Evolutionary conservation across 2,888 invertebrate genomes (phyloP).

Genomic region (Dicycla oo): DNA sequence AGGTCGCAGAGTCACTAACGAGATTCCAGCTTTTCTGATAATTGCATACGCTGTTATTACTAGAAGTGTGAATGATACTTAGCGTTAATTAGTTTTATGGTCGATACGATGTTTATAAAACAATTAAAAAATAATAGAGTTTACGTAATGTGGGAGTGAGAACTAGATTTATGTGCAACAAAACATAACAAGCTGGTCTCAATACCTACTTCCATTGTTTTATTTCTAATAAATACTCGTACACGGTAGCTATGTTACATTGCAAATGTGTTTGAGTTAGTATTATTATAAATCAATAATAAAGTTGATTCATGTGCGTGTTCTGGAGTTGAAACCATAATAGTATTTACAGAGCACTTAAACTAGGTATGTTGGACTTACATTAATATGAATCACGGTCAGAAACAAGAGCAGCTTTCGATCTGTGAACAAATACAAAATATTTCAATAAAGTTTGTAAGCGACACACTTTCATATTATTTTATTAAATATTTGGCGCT

Average conservation of each 20-base stretch:
- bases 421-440: slow-evolving; percentile 55
- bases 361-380: slow-evolving; percentile 51
- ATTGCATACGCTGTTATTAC: slow-evolving; percentile 28
- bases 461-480: slow-evolving; percentile 36
- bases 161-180: slow-evolving; percentile 10
- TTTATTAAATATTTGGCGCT: slow-evolving; percentile 62
- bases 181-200: neutral
- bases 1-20: slow-evolving; percentile 55
- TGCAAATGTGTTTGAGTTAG: neutral
- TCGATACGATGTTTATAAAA: slow-evolving; percentile 6
- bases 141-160: slow-evolving; percentile 13
- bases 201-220: slow-evolving; percentile 11
- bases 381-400: slow-evolving; percentile 50
- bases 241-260: slow-evolving; percentile 3
- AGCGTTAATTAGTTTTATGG: slow-evolving; percentile 31
- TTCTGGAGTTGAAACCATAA: slow-evolving; percentile 6
- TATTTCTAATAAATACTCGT: slow-evolving; percentile 6
- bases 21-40: slow-evolving; percentile 39
- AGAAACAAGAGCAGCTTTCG: slow-evolving; percentile 39
- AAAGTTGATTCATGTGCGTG: slow-evolving; percentile 5
- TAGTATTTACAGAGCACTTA: slow-evolving; percentile 17
- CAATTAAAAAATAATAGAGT: slow-evolving; percentile 14
- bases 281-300: slow-evolving; percentile 1
- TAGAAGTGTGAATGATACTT: slow-evolving; percentile 32
- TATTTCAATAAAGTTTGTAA: slow-evolving; percentile 35